phyloP scores from a whole-genome alignment of 2,113 vertebrate species.

The Catharus fuscescens region DNA sequence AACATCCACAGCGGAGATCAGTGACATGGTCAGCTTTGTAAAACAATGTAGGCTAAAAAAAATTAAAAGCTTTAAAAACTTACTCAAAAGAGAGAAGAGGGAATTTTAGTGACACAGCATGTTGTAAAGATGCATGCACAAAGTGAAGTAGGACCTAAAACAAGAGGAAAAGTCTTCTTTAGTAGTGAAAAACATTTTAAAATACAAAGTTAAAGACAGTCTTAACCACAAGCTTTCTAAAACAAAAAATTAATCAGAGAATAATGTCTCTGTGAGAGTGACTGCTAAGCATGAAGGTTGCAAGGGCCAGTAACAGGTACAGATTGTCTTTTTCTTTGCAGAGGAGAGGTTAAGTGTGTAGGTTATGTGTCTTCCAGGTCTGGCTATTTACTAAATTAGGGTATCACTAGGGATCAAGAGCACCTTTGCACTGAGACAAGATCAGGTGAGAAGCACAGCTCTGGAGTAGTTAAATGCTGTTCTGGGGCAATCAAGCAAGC shows the following conservation, averaged over 20 bases:
- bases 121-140: not conserved
- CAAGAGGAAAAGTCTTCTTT: not conserved
- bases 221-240: not conserved
- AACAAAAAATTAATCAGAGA: not conserved
- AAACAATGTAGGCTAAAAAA: not conserved
- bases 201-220: not conserved
- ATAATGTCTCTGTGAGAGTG: not conserved
- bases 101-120: not conserved
- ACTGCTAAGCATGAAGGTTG: not conserved
- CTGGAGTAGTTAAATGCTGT: not conserved
- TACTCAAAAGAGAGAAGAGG: not conserved
- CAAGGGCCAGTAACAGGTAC: not conserved
- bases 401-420: not conserved
- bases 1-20: not conserved
- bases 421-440: not conserved
- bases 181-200: not conserved
- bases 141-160: not conserved
- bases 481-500: not conserved
- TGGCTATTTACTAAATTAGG: not conserved
- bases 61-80: not conserved
- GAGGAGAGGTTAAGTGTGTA: not conserved
- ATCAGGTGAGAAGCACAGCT: not conserved
- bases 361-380: not conserved
- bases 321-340: not conserved
- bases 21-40: not conserved